Conservation (phyloP, 2,888 invertebrate genomes). For the Leucania comma region DNA sequence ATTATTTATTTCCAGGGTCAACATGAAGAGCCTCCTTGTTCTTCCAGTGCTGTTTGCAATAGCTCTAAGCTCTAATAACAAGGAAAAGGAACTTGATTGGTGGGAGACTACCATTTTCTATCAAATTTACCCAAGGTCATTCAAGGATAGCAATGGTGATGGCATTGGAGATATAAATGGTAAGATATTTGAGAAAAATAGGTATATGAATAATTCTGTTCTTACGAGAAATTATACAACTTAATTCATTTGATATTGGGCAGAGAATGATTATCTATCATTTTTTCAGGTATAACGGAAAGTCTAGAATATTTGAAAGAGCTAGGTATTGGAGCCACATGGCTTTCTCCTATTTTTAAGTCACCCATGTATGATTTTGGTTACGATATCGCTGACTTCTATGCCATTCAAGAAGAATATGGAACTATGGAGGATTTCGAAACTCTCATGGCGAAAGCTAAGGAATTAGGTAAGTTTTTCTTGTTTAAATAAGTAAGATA, state of each 20-base stretch:
- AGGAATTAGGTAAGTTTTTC: conserved; percentile 82
- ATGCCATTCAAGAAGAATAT: conserved; percentile 92
- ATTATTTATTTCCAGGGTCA: conserved; percentile 40
- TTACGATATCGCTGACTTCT: conserved; percentile 94
- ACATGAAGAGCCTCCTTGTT: conserved; percentile 65
- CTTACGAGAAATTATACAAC: background rate
- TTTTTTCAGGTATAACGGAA: conserved; percentile 90
- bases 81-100: conserved; percentile 91
- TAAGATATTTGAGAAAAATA: conserved; percentile 62
- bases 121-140: conserved; percentile 95
- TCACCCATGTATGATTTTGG: conserved; percentile 96
- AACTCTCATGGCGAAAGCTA: conserved; percentile 89
- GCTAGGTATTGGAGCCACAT: conserved; percentile 93
- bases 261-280: background rate
- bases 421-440: conserved; percentile 94
- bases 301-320: conserved; percentile 92
- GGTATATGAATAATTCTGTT: background rate
- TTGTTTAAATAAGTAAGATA: no score
- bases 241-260: no score
- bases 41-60: conserved; percentile 71
- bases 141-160: conserved; percentile 94
- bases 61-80: conserved; percentile 65
- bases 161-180: conserved; percentile 92
- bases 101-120: conserved; percentile 95
- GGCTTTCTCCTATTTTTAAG: conserved; percentile 94